phyloP scores from a whole-genome alignment of 2,888 invertebrate genomes.

The Acholoe squamosa region DNA sequence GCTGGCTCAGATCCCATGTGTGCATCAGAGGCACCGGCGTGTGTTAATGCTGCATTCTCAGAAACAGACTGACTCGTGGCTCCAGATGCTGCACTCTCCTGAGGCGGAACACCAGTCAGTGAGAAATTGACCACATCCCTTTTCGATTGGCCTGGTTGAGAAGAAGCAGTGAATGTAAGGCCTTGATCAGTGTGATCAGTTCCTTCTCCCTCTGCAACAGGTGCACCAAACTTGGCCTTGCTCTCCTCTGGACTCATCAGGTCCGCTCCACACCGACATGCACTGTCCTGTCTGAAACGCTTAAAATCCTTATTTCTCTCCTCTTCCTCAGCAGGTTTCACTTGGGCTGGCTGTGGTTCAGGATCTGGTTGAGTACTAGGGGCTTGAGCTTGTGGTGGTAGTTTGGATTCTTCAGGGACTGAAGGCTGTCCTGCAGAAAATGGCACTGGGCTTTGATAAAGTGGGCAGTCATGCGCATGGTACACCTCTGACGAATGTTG shows the following conservation, averaged over 20 bases:
- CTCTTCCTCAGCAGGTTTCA: background rate
- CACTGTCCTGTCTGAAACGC: slow-evolving; percentile 58
- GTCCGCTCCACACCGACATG: slow-evolving; percentile 66
- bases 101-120: background rate
- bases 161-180: background rate
- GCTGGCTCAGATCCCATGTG: background rate
- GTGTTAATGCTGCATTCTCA: background rate
- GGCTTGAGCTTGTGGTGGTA: background rate
- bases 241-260: slow-evolving; percentile 59
- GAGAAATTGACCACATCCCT: background rate
- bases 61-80: background rate
- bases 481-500: slow-evolving; percentile 75
- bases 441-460: slow-evolving; percentile 61
- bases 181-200: background rate
- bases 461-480: slow-evolving; percentile 74
- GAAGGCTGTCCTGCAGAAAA: background rate
- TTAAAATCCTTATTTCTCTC: background rate
- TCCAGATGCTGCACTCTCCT: background rate
- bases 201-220: background rate
- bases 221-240: slow-evolving; percentile 24
- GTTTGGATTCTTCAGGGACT: background rate
- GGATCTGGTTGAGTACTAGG: background rate
- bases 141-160: background rate
- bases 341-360: background rate
- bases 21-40: background rate